phyloP scores from a whole-genome alignment of 2,113 vertebrate species.

The Lagopus leucura region DNA sequence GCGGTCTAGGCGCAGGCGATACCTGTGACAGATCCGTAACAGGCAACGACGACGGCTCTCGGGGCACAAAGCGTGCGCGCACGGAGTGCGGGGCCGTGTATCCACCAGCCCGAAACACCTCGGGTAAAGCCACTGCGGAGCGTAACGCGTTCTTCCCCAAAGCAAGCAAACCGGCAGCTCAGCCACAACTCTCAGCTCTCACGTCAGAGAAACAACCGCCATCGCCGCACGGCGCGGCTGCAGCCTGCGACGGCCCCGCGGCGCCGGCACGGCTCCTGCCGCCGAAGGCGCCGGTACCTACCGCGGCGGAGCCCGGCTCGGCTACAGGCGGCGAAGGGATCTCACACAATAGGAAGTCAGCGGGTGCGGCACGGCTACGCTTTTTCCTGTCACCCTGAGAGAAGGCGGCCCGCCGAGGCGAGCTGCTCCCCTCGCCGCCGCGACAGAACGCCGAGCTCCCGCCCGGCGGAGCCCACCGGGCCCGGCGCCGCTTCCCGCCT shows the following conservation, averaged over 20 bases:
- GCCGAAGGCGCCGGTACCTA: too few relatives aligned
- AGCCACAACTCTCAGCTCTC: neutral
- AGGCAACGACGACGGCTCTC: neutral
- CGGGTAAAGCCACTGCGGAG: neutral
- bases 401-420: neutral
- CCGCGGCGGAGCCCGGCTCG: too few relatives aligned
- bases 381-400: neutral
- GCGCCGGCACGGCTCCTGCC: too few relatives aligned
- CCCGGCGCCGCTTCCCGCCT: neutral
- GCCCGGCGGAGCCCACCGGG: neutral
- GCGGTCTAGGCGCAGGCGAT: accelerated
- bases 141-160: accelerated
- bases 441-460: too few relatives aligned
- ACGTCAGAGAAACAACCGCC: neutral
- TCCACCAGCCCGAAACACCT: neutral
- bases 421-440: neutral
- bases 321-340: too few relatives aligned
- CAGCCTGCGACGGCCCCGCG: too few relatives aligned
- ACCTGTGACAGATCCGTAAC: accelerated
- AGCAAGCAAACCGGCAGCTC: accelerated
- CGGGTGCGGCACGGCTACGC: accelerated
- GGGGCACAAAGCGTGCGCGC: neutral
- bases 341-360: neutral
- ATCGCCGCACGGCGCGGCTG: too few relatives aligned
- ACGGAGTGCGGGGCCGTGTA: accelerated